Evolutionary conservation across 37 sponge, comb jelly and placozoan genomes (phyloP).

Genomic region (Chondrilla cf. caribensis): DNA sequence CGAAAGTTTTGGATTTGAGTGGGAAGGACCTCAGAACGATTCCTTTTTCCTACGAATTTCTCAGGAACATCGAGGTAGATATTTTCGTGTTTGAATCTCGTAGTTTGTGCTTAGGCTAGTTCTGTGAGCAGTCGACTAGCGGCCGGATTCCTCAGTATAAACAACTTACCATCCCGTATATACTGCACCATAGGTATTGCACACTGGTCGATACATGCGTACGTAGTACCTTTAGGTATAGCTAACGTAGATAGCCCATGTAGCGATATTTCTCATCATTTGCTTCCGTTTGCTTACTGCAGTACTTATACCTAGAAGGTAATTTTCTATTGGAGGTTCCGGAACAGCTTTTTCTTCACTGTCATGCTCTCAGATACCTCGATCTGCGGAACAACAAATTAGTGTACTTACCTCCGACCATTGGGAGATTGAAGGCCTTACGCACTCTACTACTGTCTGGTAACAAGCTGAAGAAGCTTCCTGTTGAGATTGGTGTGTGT

Average conservation of each 20-base stretch:
- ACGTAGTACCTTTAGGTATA: not conserved
- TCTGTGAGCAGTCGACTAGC: not conserved
- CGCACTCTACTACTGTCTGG: slow-evolving; percentile 71
- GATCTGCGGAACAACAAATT: slow-evolving; percentile 84
- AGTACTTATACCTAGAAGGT: slow-evolving; percentile 85
- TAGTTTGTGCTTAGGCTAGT: not conserved
- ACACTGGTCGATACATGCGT: not conserved
- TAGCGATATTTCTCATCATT: too few species aligned
- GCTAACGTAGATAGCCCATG: too few species aligned
- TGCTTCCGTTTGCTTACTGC: not conserved
- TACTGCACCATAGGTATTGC: too few species aligned
- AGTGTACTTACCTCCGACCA: slow-evolving; percentile 40
- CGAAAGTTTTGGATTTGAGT: not conserved
- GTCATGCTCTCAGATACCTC: slow-evolving; percentile 66
- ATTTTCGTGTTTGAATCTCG: not conserved
- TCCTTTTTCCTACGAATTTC: not conserved
- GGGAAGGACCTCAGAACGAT: not conserved
- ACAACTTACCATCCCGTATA: too few species aligned
- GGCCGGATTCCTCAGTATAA: not conserved
- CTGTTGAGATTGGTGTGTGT: slow-evolving; percentile 58
- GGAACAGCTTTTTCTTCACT: slow-evolving; percentile 53
- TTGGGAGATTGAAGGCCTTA: slow-evolving; percentile 54
- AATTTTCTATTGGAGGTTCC: slow-evolving; percentile 60
- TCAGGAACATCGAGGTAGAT: not conserved
- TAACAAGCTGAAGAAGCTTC: slow-evolving; percentile 63